These are phyloP conservation scores for Folsomia manolachei DNA, from an alignment of 2,888 invertebrate species.

Conservation along the genomic window DNA sequence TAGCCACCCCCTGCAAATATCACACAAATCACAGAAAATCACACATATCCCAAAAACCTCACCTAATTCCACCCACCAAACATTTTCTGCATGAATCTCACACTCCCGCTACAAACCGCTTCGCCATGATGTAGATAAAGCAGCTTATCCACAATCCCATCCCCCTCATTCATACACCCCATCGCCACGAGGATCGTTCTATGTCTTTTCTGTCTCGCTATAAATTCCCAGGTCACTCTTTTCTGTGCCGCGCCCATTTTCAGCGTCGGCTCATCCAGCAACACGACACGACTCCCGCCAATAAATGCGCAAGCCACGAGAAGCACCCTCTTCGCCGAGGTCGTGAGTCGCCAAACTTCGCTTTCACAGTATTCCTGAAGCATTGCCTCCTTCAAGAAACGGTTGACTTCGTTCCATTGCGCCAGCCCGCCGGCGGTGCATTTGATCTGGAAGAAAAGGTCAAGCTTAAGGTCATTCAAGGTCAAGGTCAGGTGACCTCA, in stretches of 20 bases:
- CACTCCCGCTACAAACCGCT: constrained; percentile 26
- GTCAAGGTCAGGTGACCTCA: too few species aligned
- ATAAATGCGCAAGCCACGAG: constrained; percentile 33
- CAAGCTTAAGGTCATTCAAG: too few species aligned
- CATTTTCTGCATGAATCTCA: constrained; percentile 29
- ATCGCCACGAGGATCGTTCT: constrained; percentile 30
- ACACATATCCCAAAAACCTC: background rate
- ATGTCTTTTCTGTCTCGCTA: constrained; percentile 28
- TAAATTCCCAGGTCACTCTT: constrained; percentile 32
- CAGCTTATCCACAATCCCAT: constrained; percentile 24
- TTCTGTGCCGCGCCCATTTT: constrained; percentile 29
- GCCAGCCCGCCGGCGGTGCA: constrained; percentile 23
- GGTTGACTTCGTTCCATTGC: constrained; percentile 33
- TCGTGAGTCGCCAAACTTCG: constrained; percentile 22
- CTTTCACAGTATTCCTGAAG: constrained; percentile 27
- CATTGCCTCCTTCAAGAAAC: constrained; percentile 26
- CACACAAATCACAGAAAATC: background rate
- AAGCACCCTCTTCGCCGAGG: constrained; percentile 26
- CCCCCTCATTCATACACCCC: constrained; percentile 27
- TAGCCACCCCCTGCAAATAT: constrained; percentile 24
- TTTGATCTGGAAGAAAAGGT: constrained; percentile 22
- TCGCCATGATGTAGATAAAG: constrained; percentile 27
- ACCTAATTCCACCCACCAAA: constrained; percentile 23
- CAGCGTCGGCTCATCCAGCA: constrained; percentile 32
- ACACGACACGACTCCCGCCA: constrained; percentile 36